These are phyloP conservation scores for Drosophila melanosoma DNA, from an alignment of 2,888 invertebrate genomes.

Conservation along the genomic window DNA sequence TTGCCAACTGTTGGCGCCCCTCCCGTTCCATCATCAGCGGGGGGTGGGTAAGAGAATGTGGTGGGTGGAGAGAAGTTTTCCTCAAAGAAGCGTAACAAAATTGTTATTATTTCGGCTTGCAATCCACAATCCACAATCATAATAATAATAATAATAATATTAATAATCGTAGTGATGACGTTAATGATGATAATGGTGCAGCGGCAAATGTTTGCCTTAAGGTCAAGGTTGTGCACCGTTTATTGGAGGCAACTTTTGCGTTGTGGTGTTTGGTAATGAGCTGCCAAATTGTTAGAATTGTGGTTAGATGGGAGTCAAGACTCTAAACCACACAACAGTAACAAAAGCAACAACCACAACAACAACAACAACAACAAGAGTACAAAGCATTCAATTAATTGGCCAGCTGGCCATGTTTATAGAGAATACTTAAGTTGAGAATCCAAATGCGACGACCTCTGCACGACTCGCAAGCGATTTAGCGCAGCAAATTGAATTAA, in stretches of 20 bases:
- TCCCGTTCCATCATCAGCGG: slow-evolving; percentile 8
- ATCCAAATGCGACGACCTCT: slow-evolving; percentile 64
- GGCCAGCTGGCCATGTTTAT: slow-evolving; percentile 63
- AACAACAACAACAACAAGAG: slow-evolving; percentile 12
- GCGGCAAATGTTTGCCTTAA: slow-evolving; percentile 52
- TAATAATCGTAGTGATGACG: slow-evolving; percentile 19
- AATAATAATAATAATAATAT: slow-evolving; percentile 54
- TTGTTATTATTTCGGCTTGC: slow-evolving; percentile 76
- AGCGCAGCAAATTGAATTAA: slow-evolving; percentile 78
- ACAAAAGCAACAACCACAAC: slow-evolving; percentile 8
- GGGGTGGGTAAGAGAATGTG: background rate
- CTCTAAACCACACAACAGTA: slow-evolving; percentile 11
- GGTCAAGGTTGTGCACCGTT: slow-evolving; percentile 78
- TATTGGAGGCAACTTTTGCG: slow-evolving; percentile 65
- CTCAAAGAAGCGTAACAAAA: slow-evolving; percentile 82
- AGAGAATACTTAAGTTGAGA: slow-evolving; percentile 56
- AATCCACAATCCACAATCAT: slow-evolving; percentile 69
- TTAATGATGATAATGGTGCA: slow-evolving; percentile 47
- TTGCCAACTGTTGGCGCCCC: slow-evolving; percentile 38
- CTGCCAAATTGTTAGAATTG: slow-evolving; percentile 79
- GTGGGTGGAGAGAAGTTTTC: slow-evolving; percentile 52
- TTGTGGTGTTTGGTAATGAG: slow-evolving; percentile 67
- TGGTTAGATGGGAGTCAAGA: slow-evolving; percentile 57
- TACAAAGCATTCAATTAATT: slow-evolving; percentile 59
- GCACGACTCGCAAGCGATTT: slow-evolving; percentile 68